These are phyloP conservation scores for Tiliacea aurago DNA, from an alignment of 2,888 invertebrate species.

Conservation along the genomic window DNA sequence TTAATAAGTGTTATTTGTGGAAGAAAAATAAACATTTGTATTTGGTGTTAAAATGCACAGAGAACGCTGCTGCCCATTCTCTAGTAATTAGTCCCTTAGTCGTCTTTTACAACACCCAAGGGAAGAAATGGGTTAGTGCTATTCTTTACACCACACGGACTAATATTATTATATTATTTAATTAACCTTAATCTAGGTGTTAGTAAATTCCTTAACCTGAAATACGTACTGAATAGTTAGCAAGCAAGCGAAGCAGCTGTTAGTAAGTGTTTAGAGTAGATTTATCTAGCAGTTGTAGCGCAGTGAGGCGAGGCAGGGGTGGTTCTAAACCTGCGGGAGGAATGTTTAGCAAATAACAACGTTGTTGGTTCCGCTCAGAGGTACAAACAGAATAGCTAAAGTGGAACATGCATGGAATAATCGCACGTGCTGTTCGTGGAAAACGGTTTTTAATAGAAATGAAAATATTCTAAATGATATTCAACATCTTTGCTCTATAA, in stretches of 20 bases:
- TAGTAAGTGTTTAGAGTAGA: conserved; percentile 29
- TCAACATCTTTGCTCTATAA: background rate
- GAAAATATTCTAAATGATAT: background rate
- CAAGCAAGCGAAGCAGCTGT: conserved; percentile 11
- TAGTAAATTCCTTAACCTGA: conserved; percentile 5
- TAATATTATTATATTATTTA: too few relatives aligned
- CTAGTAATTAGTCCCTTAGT: too few relatives aligned
- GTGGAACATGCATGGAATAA: conserved; percentile 22
- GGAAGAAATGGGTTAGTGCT: too few relatives aligned
- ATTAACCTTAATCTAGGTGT: background rate
- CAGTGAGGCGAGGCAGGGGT: background rate
- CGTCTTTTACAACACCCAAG: too few relatives aligned
- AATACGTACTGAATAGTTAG: conserved; percentile 21
- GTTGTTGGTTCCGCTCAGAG: conserved; percentile 28
- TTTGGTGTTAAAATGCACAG: too few relatives aligned
- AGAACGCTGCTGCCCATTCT: too few relatives aligned
- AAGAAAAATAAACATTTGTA: too few relatives aligned
- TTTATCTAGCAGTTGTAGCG: conserved; percentile 42
- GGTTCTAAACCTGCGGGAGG: conserved; percentile 14
- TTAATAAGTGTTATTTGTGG: too few relatives aligned
- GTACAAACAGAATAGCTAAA: conserved; percentile 23
- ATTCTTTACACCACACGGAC: too few relatives aligned
- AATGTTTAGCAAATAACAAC: conserved; percentile 48
- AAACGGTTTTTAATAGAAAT: background rate
- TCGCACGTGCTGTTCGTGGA: background rate